Evolutionary conservation across 2,797 vertebrate genomes (phyloP).

Genomic region (Orestias chungarensis): DNA sequence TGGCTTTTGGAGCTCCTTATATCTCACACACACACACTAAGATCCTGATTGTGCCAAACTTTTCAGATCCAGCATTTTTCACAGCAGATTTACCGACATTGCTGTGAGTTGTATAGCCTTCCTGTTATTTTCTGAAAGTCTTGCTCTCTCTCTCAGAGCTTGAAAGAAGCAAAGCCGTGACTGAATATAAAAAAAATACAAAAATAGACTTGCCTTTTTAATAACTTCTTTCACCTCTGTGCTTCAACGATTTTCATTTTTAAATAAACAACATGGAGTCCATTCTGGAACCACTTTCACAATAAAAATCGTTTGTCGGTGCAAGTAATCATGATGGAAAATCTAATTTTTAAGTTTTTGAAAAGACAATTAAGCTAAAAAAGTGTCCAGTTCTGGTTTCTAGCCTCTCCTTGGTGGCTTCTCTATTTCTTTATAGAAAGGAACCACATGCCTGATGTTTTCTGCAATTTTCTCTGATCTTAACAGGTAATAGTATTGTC

Average conservation of each 20-base stretch:
- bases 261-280: background rate
- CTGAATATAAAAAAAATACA: background rate
- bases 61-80: background rate
- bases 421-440: background rate
- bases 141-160: background rate
- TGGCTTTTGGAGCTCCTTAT: too few relatives aligned
- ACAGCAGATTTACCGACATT: background rate
- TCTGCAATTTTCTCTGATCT: conserved; percentile 20
- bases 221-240: background rate
- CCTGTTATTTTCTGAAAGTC: background rate
- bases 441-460: conserved; percentile 9
- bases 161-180: background rate
- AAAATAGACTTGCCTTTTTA: background rate
- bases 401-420: background rate
- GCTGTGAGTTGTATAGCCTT: background rate
- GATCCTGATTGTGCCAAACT: background rate
- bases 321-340: background rate
- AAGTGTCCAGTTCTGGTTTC: background rate
- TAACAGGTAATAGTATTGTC: conserved; percentile 13
- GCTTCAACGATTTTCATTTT: background rate
- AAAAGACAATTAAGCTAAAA: background rate
- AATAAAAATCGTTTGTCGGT: background rate
- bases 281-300: background rate
- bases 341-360: background rate
- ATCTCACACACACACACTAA: too few relatives aligned